Evolutionary conservation across 2,888 invertebrate species (phyloP), one percentile per base, ranked within the genome.

Genomic region (Hoplodrina blanda): DNA sequence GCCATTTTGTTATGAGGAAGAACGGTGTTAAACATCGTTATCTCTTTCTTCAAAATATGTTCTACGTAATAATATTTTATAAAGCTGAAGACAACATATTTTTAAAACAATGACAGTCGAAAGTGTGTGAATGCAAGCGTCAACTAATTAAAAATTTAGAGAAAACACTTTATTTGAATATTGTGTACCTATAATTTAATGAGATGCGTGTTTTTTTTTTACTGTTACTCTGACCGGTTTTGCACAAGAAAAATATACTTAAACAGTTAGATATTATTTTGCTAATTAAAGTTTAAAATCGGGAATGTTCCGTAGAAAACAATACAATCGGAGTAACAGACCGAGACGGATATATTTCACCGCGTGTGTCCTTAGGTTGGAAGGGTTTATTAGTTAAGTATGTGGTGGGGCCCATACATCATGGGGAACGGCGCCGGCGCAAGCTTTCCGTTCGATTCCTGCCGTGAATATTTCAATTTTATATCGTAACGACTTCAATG

Each of bases 371-470:
- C 87, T 86, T 83, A 88, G 86, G 89, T 81, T 88, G 86, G 89
- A 90, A 92, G 91, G 90, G 91, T 91, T 92, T 93, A 94, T 93
- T 93, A 94, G 92, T 89, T 86, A 90, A 92, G 87, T 90, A 87
- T 91, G 91, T 92, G 91, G 93, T 90, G 91, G 92, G 92, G 91
- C 88, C 92, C 92, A 94, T 95, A 92, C 89, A 93, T 95, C 94
- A 95, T 89, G 88, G 85, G 69, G 78, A 85, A 81, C 92, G 94
- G 94, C 95, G 94, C 94, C 93, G 84, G 91, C 92, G 92, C 93
- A 91, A 86, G 89, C 88, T 90, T 87, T 90, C 88, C 85, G 87
- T 90, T 89, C 88, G 85, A 88, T 89, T 88, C 91, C 90, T 89
- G 89, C 88, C 77, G 88, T 87, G 90, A 91, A 88, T 89, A 87